Percentiles rank a stretch among this genome's conserved stretches.
phyloP scores from a whole-genome alignment of 2,888 invertebrate species.

The Macaria notata region DNA sequence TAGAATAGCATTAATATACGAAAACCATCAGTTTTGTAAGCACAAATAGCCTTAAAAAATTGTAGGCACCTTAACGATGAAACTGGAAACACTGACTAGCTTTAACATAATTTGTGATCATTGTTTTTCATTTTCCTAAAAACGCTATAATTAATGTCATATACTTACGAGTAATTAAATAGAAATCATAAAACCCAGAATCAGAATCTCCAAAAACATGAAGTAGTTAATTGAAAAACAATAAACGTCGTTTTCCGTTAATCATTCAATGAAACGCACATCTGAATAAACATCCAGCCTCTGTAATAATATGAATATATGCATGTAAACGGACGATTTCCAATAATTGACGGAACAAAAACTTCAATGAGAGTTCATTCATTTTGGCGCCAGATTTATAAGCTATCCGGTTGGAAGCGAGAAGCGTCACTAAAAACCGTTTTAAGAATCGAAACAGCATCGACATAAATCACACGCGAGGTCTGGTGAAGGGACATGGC shows the following conservation, averaged over 20 bases:
- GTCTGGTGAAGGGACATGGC: slow-evolving; percentile 39
- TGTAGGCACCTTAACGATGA: too few relatives aligned
- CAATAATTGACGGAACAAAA: slow-evolving; percentile 58
- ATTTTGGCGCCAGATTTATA: slow-evolving; percentile 78
- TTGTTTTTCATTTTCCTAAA: too few relatives aligned
- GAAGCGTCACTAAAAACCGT: slow-evolving; percentile 65
- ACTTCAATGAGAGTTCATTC: slow-evolving; percentile 63
- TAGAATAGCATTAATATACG: too few relatives aligned
- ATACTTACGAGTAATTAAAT: too few relatives aligned
- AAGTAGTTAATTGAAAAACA: slow-evolving; percentile 17
- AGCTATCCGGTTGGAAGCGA: slow-evolving; percentile 64
- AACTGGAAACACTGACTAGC: too few relatives aligned
- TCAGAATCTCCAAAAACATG: neutral
- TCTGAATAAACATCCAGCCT: slow-evolving; percentile 40
- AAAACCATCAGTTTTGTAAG: too few relatives aligned
- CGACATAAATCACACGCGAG: slow-evolving; percentile 68
- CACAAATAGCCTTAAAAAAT: too few relatives aligned
- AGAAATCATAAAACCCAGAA: too few relatives aligned
- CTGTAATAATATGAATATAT: slow-evolving; percentile 50
- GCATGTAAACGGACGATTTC: slow-evolving; percentile 51
- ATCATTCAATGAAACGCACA: slow-evolving; percentile 42
- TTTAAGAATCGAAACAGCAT: slow-evolving; percentile 62
- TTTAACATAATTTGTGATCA: too few relatives aligned
- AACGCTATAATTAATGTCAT: too few relatives aligned
- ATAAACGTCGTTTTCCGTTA: slow-evolving; percentile 32